phyloP scores from a whole-genome alignment of 2,797 vertebrate species.

The Lutjanus argentimaculatus region DNA sequence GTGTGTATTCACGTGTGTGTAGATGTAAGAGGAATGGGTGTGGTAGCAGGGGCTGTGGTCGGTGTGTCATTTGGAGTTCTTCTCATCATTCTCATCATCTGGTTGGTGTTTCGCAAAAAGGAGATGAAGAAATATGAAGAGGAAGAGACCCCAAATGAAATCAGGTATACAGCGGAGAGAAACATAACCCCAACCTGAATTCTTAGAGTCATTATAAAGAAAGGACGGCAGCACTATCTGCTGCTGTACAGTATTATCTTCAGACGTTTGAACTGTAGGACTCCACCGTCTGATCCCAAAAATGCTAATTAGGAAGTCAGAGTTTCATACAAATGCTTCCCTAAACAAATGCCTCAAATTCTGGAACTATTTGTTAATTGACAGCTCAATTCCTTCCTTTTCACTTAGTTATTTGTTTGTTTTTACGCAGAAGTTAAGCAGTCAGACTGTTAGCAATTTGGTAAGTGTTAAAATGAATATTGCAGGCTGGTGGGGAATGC shows the following conservation, averaged over 20 bases:
- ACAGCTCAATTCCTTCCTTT: background rate
- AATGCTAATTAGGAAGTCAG: background rate
- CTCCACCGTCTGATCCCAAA: background rate
- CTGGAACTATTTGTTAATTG: background rate
- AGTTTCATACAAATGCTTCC: background rate
- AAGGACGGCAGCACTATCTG: background rate
- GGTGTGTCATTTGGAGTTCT: slow-evolving; percentile 89
- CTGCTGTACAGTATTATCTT: background rate
- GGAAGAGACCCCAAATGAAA: slow-evolving; percentile 95
- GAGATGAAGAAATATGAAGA: slow-evolving; percentile 95
- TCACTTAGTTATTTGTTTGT: slow-evolving; percentile 1
- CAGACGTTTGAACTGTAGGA: background rate
- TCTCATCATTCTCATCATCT: slow-evolving; percentile 90
- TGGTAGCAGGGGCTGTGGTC: slow-evolving; percentile 89
- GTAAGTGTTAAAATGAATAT: slow-evolving; percentile 50
- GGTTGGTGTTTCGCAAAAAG: slow-evolving; percentile 91
- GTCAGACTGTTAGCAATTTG: background rate
- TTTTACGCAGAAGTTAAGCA: background rate
- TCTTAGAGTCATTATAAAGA: background rate
- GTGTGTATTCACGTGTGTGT: slow-evolving; percentile 23
- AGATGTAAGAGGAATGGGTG: slow-evolving; percentile 90
- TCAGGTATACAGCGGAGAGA: slow-evolving; percentile 83
- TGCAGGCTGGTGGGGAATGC: slow-evolving; percentile 28
- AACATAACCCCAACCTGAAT: background rate
- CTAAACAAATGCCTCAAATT: background rate